Evolutionary conservation across 2,113 vertebrate genomes (phyloP).

Genomic region (Ceyx margarethae): DNA sequence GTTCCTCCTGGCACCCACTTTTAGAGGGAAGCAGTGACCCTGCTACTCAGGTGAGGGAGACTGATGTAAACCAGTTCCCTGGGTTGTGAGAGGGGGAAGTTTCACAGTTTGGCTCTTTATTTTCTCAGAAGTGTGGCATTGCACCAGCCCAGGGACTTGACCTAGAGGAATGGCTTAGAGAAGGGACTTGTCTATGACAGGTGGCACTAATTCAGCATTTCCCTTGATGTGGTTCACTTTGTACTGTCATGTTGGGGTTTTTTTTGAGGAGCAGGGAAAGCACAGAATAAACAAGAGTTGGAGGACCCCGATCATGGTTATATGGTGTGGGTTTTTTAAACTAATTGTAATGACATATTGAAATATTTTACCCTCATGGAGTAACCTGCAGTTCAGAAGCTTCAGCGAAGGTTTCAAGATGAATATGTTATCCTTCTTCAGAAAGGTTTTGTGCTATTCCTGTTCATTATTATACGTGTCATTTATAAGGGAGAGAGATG

Average conservation of each 20-base stretch:
- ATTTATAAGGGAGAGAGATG: background rate
- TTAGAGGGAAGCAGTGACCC: background rate
- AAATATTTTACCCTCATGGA: background rate
- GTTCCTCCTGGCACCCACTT: background rate
- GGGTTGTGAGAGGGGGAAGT: background rate
- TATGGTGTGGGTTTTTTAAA: background rate
- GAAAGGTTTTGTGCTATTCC: background rate
- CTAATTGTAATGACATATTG: background rate
- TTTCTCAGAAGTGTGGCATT: background rate
- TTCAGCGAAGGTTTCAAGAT: background rate
- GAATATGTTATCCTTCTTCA: background rate
- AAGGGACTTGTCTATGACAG: background rate
- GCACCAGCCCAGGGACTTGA: background rate
- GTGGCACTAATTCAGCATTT: background rate
- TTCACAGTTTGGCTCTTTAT: background rate
- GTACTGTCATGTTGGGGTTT: background rate
- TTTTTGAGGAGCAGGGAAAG: background rate
- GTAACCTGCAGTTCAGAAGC: background rate
- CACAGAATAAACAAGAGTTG: background rate
- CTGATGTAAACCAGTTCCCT: background rate
- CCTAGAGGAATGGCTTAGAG: background rate
- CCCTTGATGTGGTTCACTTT: background rate
- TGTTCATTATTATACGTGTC: background rate
- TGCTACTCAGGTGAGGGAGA: background rate
- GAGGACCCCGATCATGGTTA: background rate